Conservation (phyloP, 1,140 invertebrate species). For the Myzus persicae region DNA sequence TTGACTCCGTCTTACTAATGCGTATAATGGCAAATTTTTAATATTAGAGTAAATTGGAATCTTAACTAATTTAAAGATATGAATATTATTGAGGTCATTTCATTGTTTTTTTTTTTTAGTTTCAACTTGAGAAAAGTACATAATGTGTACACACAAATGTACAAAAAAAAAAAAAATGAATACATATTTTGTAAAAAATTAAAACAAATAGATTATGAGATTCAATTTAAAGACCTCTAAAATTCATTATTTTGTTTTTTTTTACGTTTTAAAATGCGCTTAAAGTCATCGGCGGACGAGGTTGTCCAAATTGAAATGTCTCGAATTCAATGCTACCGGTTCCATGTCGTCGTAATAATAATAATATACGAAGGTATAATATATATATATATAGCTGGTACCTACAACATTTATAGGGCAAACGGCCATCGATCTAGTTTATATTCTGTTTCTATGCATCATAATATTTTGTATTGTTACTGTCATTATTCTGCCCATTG, state of each 20-base stretch:
- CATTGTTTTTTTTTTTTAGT: background rate
- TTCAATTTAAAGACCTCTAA: background rate
- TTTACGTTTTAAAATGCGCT: background rate
- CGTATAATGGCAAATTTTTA: background rate
- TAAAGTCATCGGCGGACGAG: background rate
- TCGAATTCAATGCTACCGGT: background rate
- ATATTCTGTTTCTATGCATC: conserved; percentile 7
- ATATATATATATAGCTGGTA: too few relatives aligned
- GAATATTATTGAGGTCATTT: background rate
- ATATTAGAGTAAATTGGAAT: background rate
- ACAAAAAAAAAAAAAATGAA: too few relatives aligned
- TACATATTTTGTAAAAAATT: background rate
- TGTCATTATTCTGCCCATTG: background rate
- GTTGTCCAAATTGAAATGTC: background rate
- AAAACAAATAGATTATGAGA: background rate
- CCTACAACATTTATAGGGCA: background rate
- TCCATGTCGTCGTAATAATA: background rate
- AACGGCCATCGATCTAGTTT: conserved; percentile 1
- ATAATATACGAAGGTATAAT: background rate
- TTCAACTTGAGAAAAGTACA: background rate
- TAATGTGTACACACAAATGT: background rate
- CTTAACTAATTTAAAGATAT: background rate
- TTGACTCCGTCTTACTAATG: too few relatives aligned
- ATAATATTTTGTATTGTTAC: background rate
- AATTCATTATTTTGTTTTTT: background rate